Conservation (phyloP, 2,888 invertebrate species). For the Lasioglossum malachurum region DNA sequence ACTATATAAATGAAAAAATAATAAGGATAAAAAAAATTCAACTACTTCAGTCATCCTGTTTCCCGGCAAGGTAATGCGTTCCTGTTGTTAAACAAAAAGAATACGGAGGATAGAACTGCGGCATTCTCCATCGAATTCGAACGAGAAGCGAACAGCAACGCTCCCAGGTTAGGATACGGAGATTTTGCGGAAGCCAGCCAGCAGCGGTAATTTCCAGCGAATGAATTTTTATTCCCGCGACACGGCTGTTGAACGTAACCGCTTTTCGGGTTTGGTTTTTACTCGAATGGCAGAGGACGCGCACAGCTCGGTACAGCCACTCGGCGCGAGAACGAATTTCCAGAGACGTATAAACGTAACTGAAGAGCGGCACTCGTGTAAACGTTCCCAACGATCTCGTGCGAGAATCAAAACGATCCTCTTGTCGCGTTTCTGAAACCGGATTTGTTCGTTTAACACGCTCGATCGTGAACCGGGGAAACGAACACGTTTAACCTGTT, state of each 20-base stretch:
- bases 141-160: background rate
- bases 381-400: background rate
- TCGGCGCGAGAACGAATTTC: background rate
- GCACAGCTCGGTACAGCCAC: background rate
- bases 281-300: background rate
- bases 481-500: background rate
- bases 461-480: background rate
- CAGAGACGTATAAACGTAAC: slow-evolving; percentile 2
- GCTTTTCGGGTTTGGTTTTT: slow-evolving; percentile 1
- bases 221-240: background rate
- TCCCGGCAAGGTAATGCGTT: no score
- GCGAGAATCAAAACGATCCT: background rate
- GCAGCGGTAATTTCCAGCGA: background rate
- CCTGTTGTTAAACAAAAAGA: background rate
- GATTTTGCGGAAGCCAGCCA: background rate
- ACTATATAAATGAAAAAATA: no score
- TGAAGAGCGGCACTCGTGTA: background rate
- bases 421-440: background rate
- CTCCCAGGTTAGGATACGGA: background rate
- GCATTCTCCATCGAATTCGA: background rate
- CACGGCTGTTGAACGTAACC: background rate
- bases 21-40: no score
- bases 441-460: background rate
- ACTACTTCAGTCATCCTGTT: no score
- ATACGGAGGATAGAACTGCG: background rate